Evolutionary conservation across 2,888 invertebrate species (phyloP), one percentile per base, ranked within the genome.

Genomic region (Paralinhomoeus sp.): DNA sequence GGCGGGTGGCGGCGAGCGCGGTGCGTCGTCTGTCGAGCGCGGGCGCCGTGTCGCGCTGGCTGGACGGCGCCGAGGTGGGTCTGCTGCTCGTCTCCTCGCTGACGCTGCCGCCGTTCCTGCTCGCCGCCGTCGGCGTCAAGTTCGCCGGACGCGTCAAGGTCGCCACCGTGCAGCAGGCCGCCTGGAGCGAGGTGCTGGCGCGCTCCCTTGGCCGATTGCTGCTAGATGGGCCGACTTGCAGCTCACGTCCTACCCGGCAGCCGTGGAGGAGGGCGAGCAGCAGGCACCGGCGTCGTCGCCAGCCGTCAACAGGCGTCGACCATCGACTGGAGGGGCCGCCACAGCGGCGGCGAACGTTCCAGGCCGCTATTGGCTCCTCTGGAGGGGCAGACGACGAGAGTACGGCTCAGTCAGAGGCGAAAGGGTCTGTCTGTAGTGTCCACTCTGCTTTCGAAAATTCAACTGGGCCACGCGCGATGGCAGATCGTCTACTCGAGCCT

Each of bases 111-210:
- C 70, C 70, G 1, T 56, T 70, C 46, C 67, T 70, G 52, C 58
- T 67, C 43, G 68, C 70, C n/a, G 66, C 68, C 1, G 57, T 70
- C 9, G 67, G 68, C 48, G 66, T 69, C 1, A 67, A 67, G 51
- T 70, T 70, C 55, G 66, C 67, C 34, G 70, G 70, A n/a, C 57
- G 69, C 18, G 65, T 68, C 2, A 62, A 63, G 48, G 67, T 71
- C 56, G 69, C 67, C 17, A 54, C 61, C 46, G 52, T 60, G 41
- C 50, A 54, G 22, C 48, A 45, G 13, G 49, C 44, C 18, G 48
- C 51, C 31, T 45, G 47, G 20, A 45, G 49, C 17, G 24, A 13
- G 3, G 24, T 24, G 2, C 9, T 9, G 18, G n/a, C n/a, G n/a
- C n/a, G n/a, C n/a, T n/a, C n/a, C n/a, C n/a, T n/a, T n/a, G n/a